Percentiles rank a stretch among this genome's conserved stretches.
These are phyloP conservation scores for Cygnus olor DNA, from an alignment of 2,797 vertebrate species.

Conservation along the genomic window DNA sequence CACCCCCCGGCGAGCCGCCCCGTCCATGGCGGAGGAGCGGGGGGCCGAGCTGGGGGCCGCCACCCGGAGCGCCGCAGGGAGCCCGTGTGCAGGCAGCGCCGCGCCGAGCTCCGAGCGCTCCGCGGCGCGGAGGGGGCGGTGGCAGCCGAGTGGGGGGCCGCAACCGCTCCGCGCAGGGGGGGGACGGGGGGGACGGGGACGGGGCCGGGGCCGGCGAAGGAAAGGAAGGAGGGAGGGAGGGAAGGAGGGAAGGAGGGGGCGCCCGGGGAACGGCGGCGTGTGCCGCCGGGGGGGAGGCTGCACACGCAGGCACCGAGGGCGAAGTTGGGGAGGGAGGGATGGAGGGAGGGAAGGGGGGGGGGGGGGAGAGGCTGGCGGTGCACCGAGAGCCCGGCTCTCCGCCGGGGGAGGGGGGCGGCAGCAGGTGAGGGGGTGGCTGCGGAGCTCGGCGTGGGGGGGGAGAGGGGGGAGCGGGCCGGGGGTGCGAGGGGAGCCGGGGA, in stretches of 20 bases:
- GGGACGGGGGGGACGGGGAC: not conserved
- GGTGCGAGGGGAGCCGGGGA: not conserved
- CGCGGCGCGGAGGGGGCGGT: conserved; percentile 51
- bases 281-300: not conserved
- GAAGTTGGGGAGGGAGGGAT: not conserved
- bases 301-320: conserved; percentile 10
- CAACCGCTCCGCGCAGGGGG: conserved; percentile 36
- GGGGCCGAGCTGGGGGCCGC: conserved; percentile 70
- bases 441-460: conserved; percentile 31
- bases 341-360: not conserved
- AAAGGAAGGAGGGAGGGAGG: not conserved
- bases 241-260: conserved; percentile 7
- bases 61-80: conserved; percentile 51
- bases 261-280: not conserved
- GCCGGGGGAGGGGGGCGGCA: conserved; percentile 25
- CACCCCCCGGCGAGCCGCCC: conserved; percentile 74
- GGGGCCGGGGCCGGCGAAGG: not conserved
- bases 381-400: not conserved
- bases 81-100: conserved; percentile 58
- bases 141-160: conserved; percentile 32
- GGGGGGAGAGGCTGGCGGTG: conserved; percentile 5
- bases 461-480: not conserved
- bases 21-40: conserved; percentile 79
- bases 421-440: conserved; percentile 26
- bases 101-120: conserved; percentile 32